Percentiles rank a stretch among this genome's conserved stretches.
These are phyloP conservation scores for Pituophis catenifer DNA, from an alignment of 2,113 vertebrate genomes.

Conservation along the genomic window DNA sequence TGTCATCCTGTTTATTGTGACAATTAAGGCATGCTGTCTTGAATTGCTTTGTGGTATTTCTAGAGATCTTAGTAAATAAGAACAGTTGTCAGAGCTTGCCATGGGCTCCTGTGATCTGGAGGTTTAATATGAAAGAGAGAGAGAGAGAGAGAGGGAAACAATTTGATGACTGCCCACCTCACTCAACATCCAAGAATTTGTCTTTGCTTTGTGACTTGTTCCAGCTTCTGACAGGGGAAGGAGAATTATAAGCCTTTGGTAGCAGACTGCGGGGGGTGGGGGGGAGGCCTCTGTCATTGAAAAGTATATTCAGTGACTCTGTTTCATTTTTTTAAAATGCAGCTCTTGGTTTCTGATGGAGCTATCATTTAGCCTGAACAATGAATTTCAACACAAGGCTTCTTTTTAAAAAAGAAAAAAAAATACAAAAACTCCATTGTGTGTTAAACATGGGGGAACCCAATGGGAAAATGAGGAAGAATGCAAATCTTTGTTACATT, in stretches of 20 bases:
- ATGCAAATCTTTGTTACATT: not conserved
- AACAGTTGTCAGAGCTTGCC: not conserved
- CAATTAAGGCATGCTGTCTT: not conserved
- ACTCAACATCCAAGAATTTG: not conserved
- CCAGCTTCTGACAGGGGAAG: not conserved
- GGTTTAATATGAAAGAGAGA: not conserved
- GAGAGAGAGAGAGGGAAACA: not conserved
- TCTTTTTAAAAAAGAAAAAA: not conserved
- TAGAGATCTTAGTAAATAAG: not conserved
- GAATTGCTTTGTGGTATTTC: not conserved
- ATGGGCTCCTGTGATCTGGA: not conserved
- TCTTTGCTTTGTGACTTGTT: not conserved
- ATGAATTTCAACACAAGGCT: not conserved
- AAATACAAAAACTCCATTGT: not conserved
- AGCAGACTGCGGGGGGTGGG: not conserved
- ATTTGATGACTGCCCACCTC: not conserved
- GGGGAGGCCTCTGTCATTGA: not conserved
- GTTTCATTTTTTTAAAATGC: not conserved
- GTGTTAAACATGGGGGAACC: not conserved
- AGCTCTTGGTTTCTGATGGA: slow-evolving; percentile 9
- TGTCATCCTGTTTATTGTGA: not conserved
- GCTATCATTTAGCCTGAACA: slow-evolving; percentile 7
- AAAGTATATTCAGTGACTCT: not conserved
- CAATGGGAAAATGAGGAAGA: not conserved
- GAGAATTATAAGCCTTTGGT: not conserved